Evolutionary conservation across 2,797 vertebrate genomes (phyloP).

Genomic region (Schizopygopsis pylzovi): DNA sequence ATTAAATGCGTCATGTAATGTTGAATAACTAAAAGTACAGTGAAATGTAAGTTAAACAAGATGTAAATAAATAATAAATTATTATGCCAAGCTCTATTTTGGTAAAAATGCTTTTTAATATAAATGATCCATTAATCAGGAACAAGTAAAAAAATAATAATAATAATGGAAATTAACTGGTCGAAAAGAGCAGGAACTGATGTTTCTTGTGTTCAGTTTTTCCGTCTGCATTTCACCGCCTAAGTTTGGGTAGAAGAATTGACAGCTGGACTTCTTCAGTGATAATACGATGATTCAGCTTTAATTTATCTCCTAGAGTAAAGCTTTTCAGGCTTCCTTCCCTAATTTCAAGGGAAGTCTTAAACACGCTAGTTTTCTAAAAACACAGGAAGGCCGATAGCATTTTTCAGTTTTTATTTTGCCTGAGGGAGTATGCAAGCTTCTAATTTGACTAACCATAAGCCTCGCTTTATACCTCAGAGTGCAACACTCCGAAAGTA

Average conservation of each 20-base stretch:
- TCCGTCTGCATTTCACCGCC: neutral
- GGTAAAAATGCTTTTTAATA: neutral
- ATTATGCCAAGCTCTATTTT: neutral
- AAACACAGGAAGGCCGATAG: slow-evolving; percentile 5
- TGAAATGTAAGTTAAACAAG: neutral
- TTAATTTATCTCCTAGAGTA: slow-evolving; percentile 33
- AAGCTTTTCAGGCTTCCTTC: slow-evolving; percentile 26
- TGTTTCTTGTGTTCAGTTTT: slow-evolving; percentile 1
- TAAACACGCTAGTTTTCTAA: slow-evolving; percentile 27
- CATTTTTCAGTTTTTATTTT: slow-evolving; percentile 23
- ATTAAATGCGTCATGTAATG: neutral
- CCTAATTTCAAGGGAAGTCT: slow-evolving; percentile 31
- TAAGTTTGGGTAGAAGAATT: neutral
- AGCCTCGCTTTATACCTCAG: slow-evolving; percentile 14
- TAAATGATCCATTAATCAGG: neutral
- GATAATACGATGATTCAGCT: slow-evolving; percentile 33
- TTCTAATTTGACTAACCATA: slow-evolving; percentile 41
- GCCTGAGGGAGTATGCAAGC: slow-evolving; percentile 5
- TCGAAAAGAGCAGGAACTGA: neutral
- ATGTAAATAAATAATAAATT: neutral
- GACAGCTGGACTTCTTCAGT: neutral
- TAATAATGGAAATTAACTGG: neutral
- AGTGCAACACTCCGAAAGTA: slow-evolving; percentile 31
- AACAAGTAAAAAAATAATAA: no score
- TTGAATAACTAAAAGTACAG: neutral